These are phyloP conservation scores for Sebastes kiyomatsui DNA, from an alignment of 2,797 vertebrate genomes.

Conservation along the genomic window DNA sequence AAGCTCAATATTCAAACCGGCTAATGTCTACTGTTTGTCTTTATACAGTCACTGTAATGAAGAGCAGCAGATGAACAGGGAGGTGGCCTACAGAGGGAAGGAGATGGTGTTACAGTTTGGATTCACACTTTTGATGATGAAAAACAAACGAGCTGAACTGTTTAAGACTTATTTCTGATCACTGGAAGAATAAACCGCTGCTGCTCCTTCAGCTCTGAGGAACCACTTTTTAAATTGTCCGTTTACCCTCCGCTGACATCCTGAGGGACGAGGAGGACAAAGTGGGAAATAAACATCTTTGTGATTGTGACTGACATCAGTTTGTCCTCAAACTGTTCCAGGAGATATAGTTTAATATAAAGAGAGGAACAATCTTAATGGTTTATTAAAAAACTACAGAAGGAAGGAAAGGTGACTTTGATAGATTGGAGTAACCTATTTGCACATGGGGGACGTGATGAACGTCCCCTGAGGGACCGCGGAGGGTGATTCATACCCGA, in stretches of 20 bases:
- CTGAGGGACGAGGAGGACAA: not conserved
- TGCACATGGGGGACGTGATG: not conserved
- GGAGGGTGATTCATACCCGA: not conserved
- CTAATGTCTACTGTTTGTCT: too few species aligned
- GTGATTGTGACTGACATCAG: not conserved
- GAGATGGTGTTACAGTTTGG: not conserved
- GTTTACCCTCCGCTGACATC: not conserved
- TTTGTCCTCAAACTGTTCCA: constrained; percentile 27
- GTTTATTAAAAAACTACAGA: not conserved
- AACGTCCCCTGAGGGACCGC: not conserved
- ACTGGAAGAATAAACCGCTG: not conserved
- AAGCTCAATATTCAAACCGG: too few species aligned
- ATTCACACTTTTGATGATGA: not conserved
- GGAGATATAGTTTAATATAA: not conserved
- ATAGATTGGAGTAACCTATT: not conserved
- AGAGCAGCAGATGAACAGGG: too few species aligned
- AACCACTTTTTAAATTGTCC: not conserved
- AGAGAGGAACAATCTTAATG: not conserved
- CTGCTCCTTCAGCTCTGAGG: not conserved
- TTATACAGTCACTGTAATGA: too few species aligned
- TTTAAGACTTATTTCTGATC: not conserved
- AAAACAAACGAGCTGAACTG: not conserved
- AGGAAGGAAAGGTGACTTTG: not conserved
- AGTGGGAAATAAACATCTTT: not conserved
- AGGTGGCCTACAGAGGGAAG: too few species aligned